Evolutionary conservation across 2,113 vertebrate genomes (phyloP).

Genomic region (Periophthalmodon schlosseri): DNA sequence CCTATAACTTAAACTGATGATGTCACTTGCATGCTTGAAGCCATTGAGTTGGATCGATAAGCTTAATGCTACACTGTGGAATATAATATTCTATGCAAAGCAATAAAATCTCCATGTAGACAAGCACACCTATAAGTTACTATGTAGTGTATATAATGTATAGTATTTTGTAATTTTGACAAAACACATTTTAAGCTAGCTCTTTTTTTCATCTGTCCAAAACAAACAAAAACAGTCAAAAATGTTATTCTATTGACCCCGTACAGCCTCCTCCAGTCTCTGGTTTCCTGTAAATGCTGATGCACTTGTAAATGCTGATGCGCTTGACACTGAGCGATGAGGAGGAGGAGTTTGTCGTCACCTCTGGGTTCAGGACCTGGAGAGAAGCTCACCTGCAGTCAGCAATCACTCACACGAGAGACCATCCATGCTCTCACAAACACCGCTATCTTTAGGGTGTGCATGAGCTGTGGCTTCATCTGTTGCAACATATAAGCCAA

Average conservation of each 20-base stretch:
- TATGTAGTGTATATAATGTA: no score
- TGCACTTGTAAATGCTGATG: slow-evolving; percentile 7
- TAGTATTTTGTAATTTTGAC: no score
- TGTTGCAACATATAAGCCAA: neutral
- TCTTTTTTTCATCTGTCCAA: no score
- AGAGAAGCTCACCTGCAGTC: slow-evolving; percentile 33
- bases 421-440: neutral
- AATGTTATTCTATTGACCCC: neutral
- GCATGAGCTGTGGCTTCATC: neutral
- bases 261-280: neutral
- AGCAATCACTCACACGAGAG: neutral
- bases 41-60: no score
- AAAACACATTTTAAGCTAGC: no score
- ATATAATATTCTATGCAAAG: no score
- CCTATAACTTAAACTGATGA: no score
- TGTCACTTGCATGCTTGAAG: no score
- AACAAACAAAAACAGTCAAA: no score
- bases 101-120: no score
- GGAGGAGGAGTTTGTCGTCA: slow-evolving; percentile 23
- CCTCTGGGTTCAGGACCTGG: slow-evolving; percentile 19
- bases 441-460: neutral
- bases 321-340: slow-evolving; percentile 8
- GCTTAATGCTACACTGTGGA: no score
- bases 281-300: slow-evolving; percentile 19
- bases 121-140: no score